Evolutionary conservation across 2,888 invertebrate genomes (phyloP).

Genomic region (Rotaria macrura): DNA sequence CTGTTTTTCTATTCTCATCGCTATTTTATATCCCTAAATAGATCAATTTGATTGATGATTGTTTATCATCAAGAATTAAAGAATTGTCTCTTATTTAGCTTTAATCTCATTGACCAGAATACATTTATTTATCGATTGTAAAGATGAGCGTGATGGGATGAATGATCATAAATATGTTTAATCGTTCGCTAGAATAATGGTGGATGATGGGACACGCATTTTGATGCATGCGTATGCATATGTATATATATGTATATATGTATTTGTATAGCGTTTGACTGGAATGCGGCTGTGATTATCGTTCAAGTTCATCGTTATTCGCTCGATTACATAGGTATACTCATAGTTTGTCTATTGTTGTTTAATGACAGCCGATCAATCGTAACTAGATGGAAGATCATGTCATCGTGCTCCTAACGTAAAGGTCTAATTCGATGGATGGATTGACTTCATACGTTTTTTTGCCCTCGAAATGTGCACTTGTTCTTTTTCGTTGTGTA

Average conservation of each 20-base stretch:
- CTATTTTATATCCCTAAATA: neutral
- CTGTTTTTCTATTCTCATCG: neutral
- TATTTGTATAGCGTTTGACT: neutral
- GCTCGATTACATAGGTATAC: neutral
- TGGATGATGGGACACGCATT: neutral
- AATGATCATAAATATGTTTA: neutral
- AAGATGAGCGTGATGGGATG: neutral
- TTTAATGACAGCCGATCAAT: neutral
- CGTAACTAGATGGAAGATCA: neutral
- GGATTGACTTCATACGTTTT: neutral
- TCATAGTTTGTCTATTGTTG: neutral
- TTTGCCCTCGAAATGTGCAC: neutral
- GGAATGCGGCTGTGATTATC: neutral
- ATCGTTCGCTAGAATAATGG: neutral
- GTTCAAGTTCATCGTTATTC: slow-evolving; percentile 15
- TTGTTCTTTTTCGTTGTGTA: neutral
- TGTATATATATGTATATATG: neutral
- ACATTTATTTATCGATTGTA: neutral
- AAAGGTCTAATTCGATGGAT: neutral
- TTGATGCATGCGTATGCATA: neutral
- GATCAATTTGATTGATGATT: neutral
- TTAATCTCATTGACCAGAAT: neutral
- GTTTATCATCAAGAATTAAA: neutral
- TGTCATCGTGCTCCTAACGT: neutral
- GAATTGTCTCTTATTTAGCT: neutral